Evolutionary conservation across 2,888 invertebrate species (phyloP), one percentile per base, ranked within the genome.

Genomic region (Orchestes rusci): DNA sequence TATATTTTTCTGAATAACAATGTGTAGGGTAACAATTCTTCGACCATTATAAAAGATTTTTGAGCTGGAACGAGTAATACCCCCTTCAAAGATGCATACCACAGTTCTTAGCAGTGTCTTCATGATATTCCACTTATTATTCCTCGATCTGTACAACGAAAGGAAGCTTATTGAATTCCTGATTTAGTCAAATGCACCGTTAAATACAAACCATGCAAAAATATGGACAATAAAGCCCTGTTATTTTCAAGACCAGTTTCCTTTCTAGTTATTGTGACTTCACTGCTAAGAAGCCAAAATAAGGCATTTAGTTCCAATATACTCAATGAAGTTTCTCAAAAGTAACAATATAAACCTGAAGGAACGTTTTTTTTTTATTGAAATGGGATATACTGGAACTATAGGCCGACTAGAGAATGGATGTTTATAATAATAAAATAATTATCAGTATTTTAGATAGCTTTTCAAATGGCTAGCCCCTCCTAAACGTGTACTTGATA

Each of bases 401-500:
- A 12, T 17, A 20, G 7, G 13, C 37, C 38, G 19, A 34, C 30
- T 39, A 39, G 15, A 17, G 23, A 57, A 64, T 65, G 62, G 62
- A 64, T 65, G 64, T 64, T 63, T 59, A 62, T 64, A 59, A 63
- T 62, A 62, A 62, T n/a, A n/a, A n/a, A 65, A 64, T 63, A 65
- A 67, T 65, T 69, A 68, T 69, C 69, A 69, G 69, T 69, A 69
- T 69, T 69, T 67, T 68, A 63, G 62, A 67, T 68, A 68, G 68
- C 68, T 69, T 68, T 63, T 68, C 62, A 63, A 67, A 66, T 63
- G 66, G 68, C 67, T 68, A 68, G 67, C 66, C 65, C 68, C 66
- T 67, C 67, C 68, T 68, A 67, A 65, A 61, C n/a, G 65, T 68
- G 67, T 67, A 42, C 36, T 42, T 36, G 66, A 58, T 63, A 63